Evolutionary conservation across 1,140 invertebrate genomes (phyloP).

Genomic region (Vanessa atalanta): DNA sequence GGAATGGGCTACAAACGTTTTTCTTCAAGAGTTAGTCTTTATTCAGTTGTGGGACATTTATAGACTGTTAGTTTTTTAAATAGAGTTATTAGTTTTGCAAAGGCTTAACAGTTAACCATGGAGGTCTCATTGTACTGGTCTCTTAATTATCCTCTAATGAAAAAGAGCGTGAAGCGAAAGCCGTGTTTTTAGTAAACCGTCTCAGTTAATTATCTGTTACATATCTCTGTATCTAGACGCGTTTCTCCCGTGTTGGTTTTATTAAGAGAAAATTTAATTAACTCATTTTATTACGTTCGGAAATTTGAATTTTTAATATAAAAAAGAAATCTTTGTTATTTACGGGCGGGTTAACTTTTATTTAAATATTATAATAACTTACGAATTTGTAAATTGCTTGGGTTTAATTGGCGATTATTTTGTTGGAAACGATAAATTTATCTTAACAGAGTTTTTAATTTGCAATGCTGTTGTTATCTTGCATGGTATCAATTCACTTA

Average conservation of each 20-base stretch:
- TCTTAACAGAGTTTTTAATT: too few species aligned
- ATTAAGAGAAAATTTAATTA: constrained; percentile 39
- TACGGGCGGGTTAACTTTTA: constrained; percentile 14
- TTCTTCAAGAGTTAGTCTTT: too few species aligned
- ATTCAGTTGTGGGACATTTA: too few species aligned
- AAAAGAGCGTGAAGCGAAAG: constrained; percentile 40
- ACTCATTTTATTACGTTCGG: constrained; percentile 31
- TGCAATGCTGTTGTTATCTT: too few species aligned
- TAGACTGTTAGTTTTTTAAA: too few species aligned
- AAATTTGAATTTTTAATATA: constrained; percentile 34
- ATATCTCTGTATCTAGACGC: constrained; percentile 33
- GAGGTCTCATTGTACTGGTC: constrained; percentile 23
- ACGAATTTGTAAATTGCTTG: not conserved
- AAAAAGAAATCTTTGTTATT: constrained; percentile 31
- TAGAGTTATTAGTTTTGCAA: not conserved
- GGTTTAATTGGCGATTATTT: not conserved
- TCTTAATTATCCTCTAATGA: constrained; percentile 37
- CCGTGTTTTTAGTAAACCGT: constrained; percentile 31
- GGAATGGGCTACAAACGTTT: too few species aligned
- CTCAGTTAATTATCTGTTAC: constrained; percentile 33
- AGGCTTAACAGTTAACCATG: constrained; percentile 10
- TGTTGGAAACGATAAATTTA: not conserved
- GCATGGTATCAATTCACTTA: too few species aligned
- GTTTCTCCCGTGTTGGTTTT: constrained; percentile 31
- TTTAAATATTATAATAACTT: constrained; percentile 18